Percentiles rank a stretch among this genome's conserved stretches.
These are phyloP conservation scores for Hoplostethus mediterraneus DNA, from an alignment of 2,797 vertebrate species.

Conservation along the genomic window DNA sequence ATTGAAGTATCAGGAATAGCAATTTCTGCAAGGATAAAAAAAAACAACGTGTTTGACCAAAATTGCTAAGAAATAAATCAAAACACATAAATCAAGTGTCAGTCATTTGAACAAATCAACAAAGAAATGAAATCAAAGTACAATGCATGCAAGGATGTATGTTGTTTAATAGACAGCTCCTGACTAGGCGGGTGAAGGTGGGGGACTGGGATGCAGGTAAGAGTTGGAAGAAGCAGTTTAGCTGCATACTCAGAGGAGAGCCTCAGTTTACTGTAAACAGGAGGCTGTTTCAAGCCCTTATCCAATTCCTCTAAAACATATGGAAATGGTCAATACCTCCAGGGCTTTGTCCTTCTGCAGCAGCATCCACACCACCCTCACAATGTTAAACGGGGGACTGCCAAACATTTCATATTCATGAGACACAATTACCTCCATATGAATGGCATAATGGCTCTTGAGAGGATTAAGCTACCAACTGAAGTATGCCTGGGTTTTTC, in stretches of 20 bases:
- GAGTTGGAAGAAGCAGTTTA: conserved; percentile 50
- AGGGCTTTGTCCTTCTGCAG: conserved; percentile 73
- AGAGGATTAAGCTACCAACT: conserved; percentile 78
- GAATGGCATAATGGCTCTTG: conserved; percentile 82
- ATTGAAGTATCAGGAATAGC: neutral
- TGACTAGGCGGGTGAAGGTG: conserved; percentile 15
- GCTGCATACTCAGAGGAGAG: conserved; percentile 46
- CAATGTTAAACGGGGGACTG: conserved; percentile 74
- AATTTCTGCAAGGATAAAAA: no score
- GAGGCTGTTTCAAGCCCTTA: conserved; percentile 63
- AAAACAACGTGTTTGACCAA: no score
- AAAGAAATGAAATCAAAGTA: neutral
- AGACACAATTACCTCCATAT: conserved; percentile 78
- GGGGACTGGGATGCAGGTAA: conserved; percentile 17
- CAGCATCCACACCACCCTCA: conserved; percentile 65
- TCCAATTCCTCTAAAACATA: conserved; percentile 71
- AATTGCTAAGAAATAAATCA: no score
- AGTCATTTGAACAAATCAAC: neutral
- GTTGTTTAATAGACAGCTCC: conserved; percentile 18
- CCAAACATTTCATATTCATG: conserved; percentile 85
- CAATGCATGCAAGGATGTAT: neutral
- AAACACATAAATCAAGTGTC: no score
- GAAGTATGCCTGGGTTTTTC: conserved; percentile 66
- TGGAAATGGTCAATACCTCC: conserved; percentile 83
- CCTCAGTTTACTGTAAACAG: conserved; percentile 83